Conservation (phyloP, 1,140 invertebrate genomes). For the Cheumatopsyche charites region DNA sequence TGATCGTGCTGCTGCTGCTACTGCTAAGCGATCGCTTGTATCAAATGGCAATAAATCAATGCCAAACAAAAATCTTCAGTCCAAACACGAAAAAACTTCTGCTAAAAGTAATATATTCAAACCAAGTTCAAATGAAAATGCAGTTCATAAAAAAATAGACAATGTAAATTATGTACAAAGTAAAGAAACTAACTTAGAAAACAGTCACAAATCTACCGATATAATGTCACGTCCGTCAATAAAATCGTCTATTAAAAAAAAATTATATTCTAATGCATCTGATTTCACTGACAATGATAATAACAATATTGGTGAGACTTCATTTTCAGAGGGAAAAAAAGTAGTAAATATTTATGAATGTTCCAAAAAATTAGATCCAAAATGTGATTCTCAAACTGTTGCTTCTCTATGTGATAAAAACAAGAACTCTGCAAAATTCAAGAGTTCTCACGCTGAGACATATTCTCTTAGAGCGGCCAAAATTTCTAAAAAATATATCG, state of each 20-base stretch:
- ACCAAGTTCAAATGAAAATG: no score
- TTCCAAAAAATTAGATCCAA: neutral
- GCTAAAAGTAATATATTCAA: no score
- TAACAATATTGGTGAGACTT: neutral
- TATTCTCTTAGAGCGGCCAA: neutral
- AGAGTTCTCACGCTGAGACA: neutral
- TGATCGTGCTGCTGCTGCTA: no score
- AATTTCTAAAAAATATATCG: neutral
- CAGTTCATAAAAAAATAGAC: no score
- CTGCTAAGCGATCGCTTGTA: no score
- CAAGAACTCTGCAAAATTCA: neutral
- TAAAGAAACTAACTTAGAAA: no score
- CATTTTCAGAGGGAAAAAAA: conserved; percentile 7
- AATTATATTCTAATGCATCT: neutral
- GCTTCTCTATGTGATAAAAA: neutral
- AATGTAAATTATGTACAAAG: no score
- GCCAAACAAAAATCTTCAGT: no score
- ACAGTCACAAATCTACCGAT: no score
- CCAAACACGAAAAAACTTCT: no score
- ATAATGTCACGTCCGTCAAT: neutral
- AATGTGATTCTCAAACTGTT: neutral
- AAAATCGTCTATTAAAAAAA: neutral
- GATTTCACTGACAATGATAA: neutral
- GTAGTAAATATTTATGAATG: neutral
- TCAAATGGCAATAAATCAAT: no score